Conservation (phyloP, 1,140 invertebrate species). For the Plectus sambesii region DNA sequence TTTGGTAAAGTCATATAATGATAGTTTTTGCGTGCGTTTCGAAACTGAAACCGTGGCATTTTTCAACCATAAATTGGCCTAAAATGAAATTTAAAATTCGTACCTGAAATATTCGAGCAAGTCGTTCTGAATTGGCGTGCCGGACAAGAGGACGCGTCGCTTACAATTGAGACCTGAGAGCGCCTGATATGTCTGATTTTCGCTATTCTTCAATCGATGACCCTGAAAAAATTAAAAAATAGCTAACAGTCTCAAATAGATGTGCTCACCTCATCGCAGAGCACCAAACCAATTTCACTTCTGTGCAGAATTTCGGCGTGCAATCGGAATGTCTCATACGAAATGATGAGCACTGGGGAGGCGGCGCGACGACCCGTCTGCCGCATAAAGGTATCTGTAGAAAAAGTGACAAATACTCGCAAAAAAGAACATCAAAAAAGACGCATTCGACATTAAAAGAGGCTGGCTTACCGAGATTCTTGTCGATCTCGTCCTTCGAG, state of each 20-base stretch:
- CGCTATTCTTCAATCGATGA: slow-evolving; percentile 89
- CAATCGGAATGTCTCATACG: slow-evolving; percentile 94
- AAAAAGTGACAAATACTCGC: background rate
- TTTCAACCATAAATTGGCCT: no score
- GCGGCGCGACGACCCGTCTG: slow-evolving; percentile 56
- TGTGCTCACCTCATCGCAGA: slow-evolving; percentile 85
- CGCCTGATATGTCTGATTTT: slow-evolving; percentile 95
- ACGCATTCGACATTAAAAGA: slow-evolving; percentile 7
- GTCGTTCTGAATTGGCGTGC: slow-evolving; percentile 99
- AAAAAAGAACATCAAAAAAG: background rate
- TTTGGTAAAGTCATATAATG: no score
- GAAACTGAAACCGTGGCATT: no score
- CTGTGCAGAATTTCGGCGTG: slow-evolving; percentile 75
- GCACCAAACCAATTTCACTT: slow-evolving; percentile 80
- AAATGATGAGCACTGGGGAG: slow-evolving; percentile 87
- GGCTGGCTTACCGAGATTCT: slow-evolving; percentile 29
- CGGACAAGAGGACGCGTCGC: slow-evolving; percentile 78
- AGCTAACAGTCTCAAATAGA: background rate
- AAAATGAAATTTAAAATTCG: slow-evolving; percentile 10
- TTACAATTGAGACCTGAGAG: slow-evolving; percentile 66
- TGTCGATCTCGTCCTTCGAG: slow-evolving; percentile 35
- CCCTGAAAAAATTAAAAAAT: slow-evolving; percentile 53
- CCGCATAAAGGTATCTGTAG: slow-evolving; percentile 48
- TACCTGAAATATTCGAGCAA: slow-evolving; percentile 69
- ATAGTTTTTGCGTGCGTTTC: no score